Base-by-base conservation (phyloP, 1,140 invertebrate genomes). In the Aporrectodea caliginosa region DNA sequence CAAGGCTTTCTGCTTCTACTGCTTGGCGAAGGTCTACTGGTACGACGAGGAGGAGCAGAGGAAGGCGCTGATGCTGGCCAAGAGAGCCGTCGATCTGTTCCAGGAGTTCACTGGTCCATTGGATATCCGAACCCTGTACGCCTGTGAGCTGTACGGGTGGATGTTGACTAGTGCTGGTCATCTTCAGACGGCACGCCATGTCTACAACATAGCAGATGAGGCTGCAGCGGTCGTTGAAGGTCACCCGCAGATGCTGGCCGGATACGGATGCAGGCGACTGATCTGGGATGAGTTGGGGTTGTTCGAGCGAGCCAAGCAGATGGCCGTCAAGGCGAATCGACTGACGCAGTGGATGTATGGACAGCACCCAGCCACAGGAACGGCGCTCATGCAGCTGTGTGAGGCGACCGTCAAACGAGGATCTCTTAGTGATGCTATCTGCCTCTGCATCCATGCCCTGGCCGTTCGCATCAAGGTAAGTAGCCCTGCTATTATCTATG, bases 141-240 rank as follows among this genome's bases (percentile, higher is more conserved):
- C 78, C 31, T 35, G 73, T 31, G 78, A 79, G 30, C 71, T 35
- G 27, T 79, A 79, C 78, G 78, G 71, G 31, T 22, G 34, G 16
- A 79, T 79, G 78, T 33, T 79, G 71, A 58, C 35, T n/a, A 6
- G 30, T 1, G 34, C 16, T n/a, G 32, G 16, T 22, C 27, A 35
- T 12, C 43, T 76, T 33, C 78, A 79, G 72, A 74, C 71, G 31
- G 78, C 78, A 16, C 78, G 70, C 31, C 70, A 79, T 68, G 73
- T 79, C 78, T 79, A 35, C 78, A 79, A 79, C 73, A 35, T 79
- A 16, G 75, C 78, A n/a, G 78, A 79, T 35, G 34, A 75, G 22
- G 71, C 30, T 27, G 73, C 58, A 14, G 27, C 33, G 2, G 78
- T 75, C 43, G 22, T 75, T 70, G 72, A 79, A 34, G 73, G 27